Evolutionary conservation across 2,888 invertebrate species (phyloP), one percentile per base, ranked within the genome.

Genomic region (Lymantria monacha): DNA sequence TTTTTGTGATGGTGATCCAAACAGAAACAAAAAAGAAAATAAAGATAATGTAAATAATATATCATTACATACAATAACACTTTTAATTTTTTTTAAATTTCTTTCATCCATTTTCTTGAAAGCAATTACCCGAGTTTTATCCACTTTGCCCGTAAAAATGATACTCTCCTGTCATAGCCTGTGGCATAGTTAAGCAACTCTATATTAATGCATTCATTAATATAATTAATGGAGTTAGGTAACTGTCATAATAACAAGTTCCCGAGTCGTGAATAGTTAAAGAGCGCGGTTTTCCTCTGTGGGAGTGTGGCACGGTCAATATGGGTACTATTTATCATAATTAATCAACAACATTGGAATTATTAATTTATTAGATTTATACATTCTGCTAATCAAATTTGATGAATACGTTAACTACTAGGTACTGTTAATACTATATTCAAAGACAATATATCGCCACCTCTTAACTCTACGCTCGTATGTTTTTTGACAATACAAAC

Each of bases 121-220:
- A 7, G 38, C 11, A 38, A 38, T 7, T 36, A 38, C 7, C 38
- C n/a, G n/a, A 1, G 12, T 8, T 14, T 10, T 41, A 41, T 41
- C 15, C 8, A 14, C n/a, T 61, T 66, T 62, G 54, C 30, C 31
- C 51, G 49, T 46, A 59, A 57, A 59, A 66, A 66, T 57, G 53
- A 51, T 51, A 40, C 51, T 48, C 46, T 49, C 49, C 53, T 57
- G 63, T 62, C 66, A 46, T 40, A 59, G 58, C 64, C 63, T 53
- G 59, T 44, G 64, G 69, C 73, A 78, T 77, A 82, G 84, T 85
- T 83, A 73, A 67, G 69, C 63, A 83, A 83, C 81, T 82, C 74
- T 82, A 84, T 75, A 73, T 79, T 84, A 86, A 84, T 85, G 83
- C 79, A 76, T 74, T 75, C 79, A 86, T 86, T 86, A 83, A 82